Base-by-base conservation (phyloP, 2,888 invertebrate species). In the Heteropelma amictum region DNA sequence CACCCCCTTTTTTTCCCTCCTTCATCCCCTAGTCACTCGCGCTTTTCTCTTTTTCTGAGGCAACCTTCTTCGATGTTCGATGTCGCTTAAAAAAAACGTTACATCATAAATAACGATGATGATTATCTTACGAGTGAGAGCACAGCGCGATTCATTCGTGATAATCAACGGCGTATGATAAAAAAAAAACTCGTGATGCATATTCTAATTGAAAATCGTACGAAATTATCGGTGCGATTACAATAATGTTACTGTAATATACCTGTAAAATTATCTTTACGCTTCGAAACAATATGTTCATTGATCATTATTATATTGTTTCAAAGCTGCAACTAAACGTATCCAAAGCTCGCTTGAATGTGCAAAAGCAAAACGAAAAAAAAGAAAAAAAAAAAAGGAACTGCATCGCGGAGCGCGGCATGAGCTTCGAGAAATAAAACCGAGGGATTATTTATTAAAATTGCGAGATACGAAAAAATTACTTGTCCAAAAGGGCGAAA, bases 31-130 rank as follows among this genome's bases (percentile, higher is more conserved):
- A n/a, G 8, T 4, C 35, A 53, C 47, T 61, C 61, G 58, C 60
- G 72, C 79, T 71, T 68, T 78, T 73, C n/a, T n/a, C n/a, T n/a
- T n/a, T n/a, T n/a, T n/a, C n/a, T n/a, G 60, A 78, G 69, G 65
- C 78, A 78, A 80, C 77, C 78, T 78, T 85, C 79, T 80, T 85
- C 79, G 81, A 85, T 84, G 85, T 85, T 86, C 85, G 85, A 86
- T 85, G 86, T 86, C 75, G 81, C 83, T 85, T 83, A 75, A 84
- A 82, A 76, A 58, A 77, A 72, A 56, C 14, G 72, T 47, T 35
- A 47, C 26, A 56, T 47, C 26, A 35, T 12, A 23, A 72, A 17
- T 38, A 28, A 26, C 38, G 14, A 63, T 47, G 21, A 33, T 35
- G 21, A 54, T 38, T 38, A 35, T 49, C 49, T 67, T 75, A 60